Base-by-base conservation (phyloP, 2,888 invertebrate species). In the Volucella bombylans region DNA sequence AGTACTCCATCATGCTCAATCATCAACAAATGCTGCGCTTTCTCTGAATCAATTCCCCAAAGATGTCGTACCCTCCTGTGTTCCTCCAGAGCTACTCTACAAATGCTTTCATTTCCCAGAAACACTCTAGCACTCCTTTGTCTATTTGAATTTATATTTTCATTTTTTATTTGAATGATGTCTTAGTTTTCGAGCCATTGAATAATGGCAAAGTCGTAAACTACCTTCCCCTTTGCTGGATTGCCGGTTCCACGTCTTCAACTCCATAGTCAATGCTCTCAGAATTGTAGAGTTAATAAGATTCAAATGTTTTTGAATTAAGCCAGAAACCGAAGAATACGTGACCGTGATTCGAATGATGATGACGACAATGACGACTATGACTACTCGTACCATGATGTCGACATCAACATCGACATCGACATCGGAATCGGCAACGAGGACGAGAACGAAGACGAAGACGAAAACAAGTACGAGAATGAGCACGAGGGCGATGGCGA, bases 231-330 rank as follows among this genome's bases (percentile, higher is more conserved):
- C 15, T 72, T n/a, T n/a, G 23, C 23, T 23, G 23, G 23, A 47
- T 43, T 14, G 14, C 18, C 4, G 23, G n/a, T 18, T 10, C 41
- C 49, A 50, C 41, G 11, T n/a, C 52, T 14, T 39, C 23, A 38
- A 18, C 39, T 41, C 18, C 39, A n/a, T 14, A 23, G 50, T 38
- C n/a, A 55, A n/a, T 31, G 12, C 62, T 57, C 68, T 45, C 45
- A 43, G 45, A 68, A 50, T 47, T 65, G 54, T 49, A 67, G 81
- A 85, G 81, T 81, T 85, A 85, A 85, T 85, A 85, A 85, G 83
- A 85, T 85, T 85, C 83, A 85, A 85, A 85, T 85, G 83, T 76
- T 85, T 85, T 85, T 68, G 79, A 83, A 83, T 83, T 83, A 79
- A 83, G 73, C 79, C 69, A 69, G 82, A 79, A 73, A 79, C 69